A percentile compares a stretch with the other conserved stretches of the same genome.
These are phyloP conservation scores for Drosophila pachea DNA, from an alignment of 1,140 invertebrate genomes.

Conservation along the genomic window DNA sequence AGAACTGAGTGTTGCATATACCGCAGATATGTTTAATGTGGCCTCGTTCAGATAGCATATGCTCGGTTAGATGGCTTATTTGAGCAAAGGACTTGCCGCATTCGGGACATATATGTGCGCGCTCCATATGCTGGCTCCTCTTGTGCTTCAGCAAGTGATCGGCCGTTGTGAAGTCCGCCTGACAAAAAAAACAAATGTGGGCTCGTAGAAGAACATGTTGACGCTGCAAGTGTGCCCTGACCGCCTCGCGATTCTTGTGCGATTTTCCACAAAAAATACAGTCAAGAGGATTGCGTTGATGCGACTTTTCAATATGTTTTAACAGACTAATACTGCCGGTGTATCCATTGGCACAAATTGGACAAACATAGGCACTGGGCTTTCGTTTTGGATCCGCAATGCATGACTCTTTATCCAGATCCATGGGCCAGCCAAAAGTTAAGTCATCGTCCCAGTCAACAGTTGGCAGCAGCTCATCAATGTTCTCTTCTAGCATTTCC, in stretches of 20 bases:
- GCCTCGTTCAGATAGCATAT: constrained; percentile 42
- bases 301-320: constrained; percentile 41
- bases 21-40: constrained; percentile 36
- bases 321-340: constrained; percentile 55
- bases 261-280: constrained; percentile 55
- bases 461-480: constrained; percentile 57
- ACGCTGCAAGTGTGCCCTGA: constrained; percentile 56
- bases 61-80: constrained; percentile 42
- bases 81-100: constrained; percentile 59
- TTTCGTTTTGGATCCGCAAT: constrained; percentile 53
- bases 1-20: constrained; percentile 50
- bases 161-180: constrained; percentile 56
- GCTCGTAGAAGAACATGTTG: constrained; percentile 53
- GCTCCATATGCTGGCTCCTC: constrained; percentile 39
- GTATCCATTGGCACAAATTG: constrained; percentile 59
- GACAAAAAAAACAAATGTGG: constrained; percentile 46
- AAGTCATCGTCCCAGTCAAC: constrained; percentile 64
- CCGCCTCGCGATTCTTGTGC: constrained; percentile 49
- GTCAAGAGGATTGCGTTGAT: constrained; percentile 39
- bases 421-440: constrained; percentile 61
- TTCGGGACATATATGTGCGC: constrained; percentile 31
- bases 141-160: constrained; percentile 58
- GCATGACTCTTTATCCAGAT: constrained; percentile 55
- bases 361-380: constrained; percentile 55
- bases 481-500: constrained; percentile 68